A percentile compares a stretch with the other conserved stretches of the same genome.
These are phyloP conservation scores for Acheta domesticus DNA, from an alignment of 2,888 invertebrate species.

Conservation along the genomic window DNA sequence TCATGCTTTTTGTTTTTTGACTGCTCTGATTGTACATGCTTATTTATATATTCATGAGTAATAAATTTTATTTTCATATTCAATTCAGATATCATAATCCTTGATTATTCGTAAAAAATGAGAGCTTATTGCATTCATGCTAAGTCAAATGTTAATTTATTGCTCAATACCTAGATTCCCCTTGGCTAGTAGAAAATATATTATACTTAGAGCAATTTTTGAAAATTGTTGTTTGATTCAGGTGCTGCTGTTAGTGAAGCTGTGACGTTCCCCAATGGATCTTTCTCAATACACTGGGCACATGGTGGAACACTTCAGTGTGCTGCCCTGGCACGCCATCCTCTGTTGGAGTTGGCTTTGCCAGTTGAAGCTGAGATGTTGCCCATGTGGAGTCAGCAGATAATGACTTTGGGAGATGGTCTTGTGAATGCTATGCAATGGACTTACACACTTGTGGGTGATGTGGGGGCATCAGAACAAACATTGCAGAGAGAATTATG, in stretches of 20 bases:
- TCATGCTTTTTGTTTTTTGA: no score
- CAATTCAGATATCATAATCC: background rate
- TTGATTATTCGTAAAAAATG: no score
- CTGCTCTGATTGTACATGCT: background rate
- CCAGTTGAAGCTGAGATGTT: conserved; percentile 88
- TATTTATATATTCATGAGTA: background rate
- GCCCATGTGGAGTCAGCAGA: conserved; percentile 84
- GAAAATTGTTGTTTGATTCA: conserved; percentile 36
- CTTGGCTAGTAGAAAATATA: no score
- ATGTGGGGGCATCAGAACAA: conserved; percentile 80
- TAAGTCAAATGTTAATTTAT: no score
- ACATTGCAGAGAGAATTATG: conserved; percentile 62
- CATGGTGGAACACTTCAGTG: conserved; percentile 72
- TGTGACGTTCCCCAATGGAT: conserved; percentile 73
- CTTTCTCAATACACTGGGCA: conserved; percentile 69
- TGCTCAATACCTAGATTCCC: no score
- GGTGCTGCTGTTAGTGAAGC: conserved; percentile 71
- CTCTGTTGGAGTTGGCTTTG: conserved; percentile 74
- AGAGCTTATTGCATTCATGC: no score
- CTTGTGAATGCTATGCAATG: conserved; percentile 77
- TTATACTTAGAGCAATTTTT: no score
- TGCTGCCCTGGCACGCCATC: conserved; percentile 76
- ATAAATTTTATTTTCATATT: background rate
- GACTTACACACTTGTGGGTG: conserved; percentile 76
- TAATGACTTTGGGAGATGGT: conserved; percentile 70